Percentiles rank a stretch among this genome's conserved stretches.
Evolutionary conservation across 2,113 vertebrate species (phyloP).

Genomic region (Mastomys coucha): DNA sequence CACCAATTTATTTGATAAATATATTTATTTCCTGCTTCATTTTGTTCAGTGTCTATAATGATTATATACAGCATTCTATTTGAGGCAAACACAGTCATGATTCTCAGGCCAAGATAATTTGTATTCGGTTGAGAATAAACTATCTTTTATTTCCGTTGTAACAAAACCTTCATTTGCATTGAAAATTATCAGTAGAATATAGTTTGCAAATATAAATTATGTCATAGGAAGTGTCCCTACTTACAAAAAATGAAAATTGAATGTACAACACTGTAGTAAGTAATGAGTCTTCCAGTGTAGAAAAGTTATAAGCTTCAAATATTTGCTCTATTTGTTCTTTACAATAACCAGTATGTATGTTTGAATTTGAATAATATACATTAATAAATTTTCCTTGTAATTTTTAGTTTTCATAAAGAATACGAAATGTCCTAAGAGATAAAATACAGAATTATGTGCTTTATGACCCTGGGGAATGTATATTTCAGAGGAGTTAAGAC

Average conservation of each 20-base stretch:
- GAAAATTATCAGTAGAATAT: neutral
- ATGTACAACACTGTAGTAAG: neutral
- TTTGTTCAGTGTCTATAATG: neutral
- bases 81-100: neutral
- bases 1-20: neutral
- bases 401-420: neutral
- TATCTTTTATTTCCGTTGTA: neutral
- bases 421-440: neutral
- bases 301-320: neutral
- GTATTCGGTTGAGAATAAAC: neutral
- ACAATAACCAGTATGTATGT: neutral
- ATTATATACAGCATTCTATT: neutral
- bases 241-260: constrained; percentile 10
- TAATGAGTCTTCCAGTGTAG: neutral
- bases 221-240: neutral
- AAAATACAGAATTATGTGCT: neutral
- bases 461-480: neutral
- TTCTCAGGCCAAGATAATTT: neutral
- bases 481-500: neutral
- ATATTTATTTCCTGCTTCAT: neutral
- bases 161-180: neutral
- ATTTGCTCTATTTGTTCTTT: neutral
- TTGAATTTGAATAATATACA: neutral
- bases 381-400: neutral
- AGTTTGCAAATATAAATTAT: neutral